Evolutionary conservation across 2,113 vertebrate genomes (phyloP), one percentile per base, ranked within the genome.

Genomic region (Heterotis niloticus): DNA sequence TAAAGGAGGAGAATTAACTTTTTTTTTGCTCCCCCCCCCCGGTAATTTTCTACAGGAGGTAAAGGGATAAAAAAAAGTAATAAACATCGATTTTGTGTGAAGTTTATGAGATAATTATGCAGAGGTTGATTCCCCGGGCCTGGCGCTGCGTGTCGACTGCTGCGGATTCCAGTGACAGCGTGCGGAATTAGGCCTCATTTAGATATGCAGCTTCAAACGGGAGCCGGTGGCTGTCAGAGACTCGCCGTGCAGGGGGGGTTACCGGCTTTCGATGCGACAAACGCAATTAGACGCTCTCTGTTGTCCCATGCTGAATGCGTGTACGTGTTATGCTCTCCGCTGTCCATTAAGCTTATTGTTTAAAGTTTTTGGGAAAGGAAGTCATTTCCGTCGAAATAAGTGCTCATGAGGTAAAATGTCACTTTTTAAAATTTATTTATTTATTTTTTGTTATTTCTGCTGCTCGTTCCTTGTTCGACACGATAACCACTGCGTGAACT

Each of bases 21-120:
- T 72, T 75, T 66, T 65, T 23, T 51, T 56, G 56, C 67, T 85
- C 62, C 75, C 7, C 34, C 34, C 60, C 29, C 29, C 68, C 26
- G 68, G 82, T 79, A 80, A 78, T 87, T 87, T 87, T 87, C 80
- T 85, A 79, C 77, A 81, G 82, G 85, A 87, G 70, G 80, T 82
- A 82, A 75, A 79, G 64, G 52, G 70, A 62, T 64, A 79, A 70
- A 82, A 83, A n/a, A 80, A 75, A 77, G 74, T 74, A 78, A 77
- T 79, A 78, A 75, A 81, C 60, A 26, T 79, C 72, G 34, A 67
- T 85, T 79, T 66, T 75, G 77, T 86, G 79, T 80, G 66, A 82
- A 80, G 72, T 81, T 73, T 79, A 81, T 81, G 52, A 79, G 28
- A 72, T 81, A 71, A 79, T 57, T 79, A 64, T 70, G 81, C 64